phyloP scores from a whole-genome alignment of 2,797 vertebrate genomes.

The Lacerta agilis region DNA sequence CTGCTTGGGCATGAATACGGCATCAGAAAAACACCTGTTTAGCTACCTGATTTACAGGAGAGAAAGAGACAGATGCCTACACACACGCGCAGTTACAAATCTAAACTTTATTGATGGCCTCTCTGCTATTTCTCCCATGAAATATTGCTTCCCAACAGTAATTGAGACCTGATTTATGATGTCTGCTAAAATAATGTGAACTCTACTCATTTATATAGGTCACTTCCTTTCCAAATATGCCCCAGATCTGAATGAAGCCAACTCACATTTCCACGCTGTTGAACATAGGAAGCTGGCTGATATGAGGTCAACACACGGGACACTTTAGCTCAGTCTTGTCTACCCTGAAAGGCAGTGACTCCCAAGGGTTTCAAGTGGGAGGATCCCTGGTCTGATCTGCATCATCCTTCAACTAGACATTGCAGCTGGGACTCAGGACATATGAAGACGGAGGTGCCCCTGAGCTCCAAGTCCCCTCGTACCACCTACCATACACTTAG shows the following conservation, averaged over 20 bases:
- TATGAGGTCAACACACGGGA: neutral
- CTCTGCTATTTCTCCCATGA: conserved; percentile 42
- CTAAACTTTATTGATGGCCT: conserved; percentile 43
- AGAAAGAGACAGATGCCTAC: neutral
- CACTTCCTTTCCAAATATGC: neutral
- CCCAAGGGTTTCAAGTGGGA: too few relatives aligned
- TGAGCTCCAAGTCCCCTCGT: neutral
- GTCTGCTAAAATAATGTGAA: conserved; percentile 1
- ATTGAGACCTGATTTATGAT: conserved; percentile 55
- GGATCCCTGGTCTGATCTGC: neutral
- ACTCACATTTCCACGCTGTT: neutral
- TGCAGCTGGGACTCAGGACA: neutral
- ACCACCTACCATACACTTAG: neutral
- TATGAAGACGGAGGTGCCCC: neutral
- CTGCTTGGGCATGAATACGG: conserved; percentile 63
- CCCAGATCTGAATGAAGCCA: neutral
- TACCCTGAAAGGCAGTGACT: neutral
- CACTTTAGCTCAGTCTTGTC: neutral
- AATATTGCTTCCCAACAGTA: conserved; percentile 46
- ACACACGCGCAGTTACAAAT: conserved; percentile 45
- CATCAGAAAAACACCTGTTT: conserved; percentile 66
- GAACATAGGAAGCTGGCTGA: neutral
- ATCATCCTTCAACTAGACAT: neutral
- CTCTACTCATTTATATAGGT: conserved; percentile 14
- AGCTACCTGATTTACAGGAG: conserved; percentile 28